Base-by-base conservation (phyloP, 2,797 vertebrate genomes). In the Diceros bicornis region DNA sequence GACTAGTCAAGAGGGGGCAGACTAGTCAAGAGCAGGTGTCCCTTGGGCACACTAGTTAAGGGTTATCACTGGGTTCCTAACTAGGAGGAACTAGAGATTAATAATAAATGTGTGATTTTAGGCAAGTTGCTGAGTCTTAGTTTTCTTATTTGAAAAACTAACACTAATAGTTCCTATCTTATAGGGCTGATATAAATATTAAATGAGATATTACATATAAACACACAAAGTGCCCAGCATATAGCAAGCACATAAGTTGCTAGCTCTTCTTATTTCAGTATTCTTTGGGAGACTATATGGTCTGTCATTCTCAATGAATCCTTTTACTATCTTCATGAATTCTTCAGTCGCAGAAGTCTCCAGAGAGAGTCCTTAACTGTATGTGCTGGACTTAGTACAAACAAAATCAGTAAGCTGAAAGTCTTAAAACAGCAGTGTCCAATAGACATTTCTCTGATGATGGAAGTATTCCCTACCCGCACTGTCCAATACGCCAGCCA, bases 101-200 rank as follows among this genome's bases (percentile, higher is more conserved):
- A 29, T 17, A 14, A 66, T 50, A 50, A 44, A 41, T 2, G 32
- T 55, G 32, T 21, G n/a, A n/a, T 29, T 75, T 87, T 41, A 12
- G 44, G 55, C 21, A 78, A 29, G 32, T 34, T 66, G 41, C 59
- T 57, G 41, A 94, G 57, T 59, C 50, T 64, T 29, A 2, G 57
- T 50, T 72, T 61, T 74, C 23, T 96, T 69, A 64, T 37, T 84
- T 90, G 29, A 50, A 89, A 95, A 81, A 82, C 13, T 50, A 25
- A 66, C 34, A 86, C 18, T 34, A 16, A 57, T 57, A 68, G 20
- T 59, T 92, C 34, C 59, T 34, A 47, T 79, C 44, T 57, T 89
- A 57, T 0, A 92, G 41, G 21, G 37, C n/a, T 50, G 32, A 83
- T 50, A 57, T n/a, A 86, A 62, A 84, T 44, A 85, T 34, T 61